Evolutionary conservation across 1,140 invertebrate genomes (phyloP), one percentile per base, ranked within the genome.

Genomic region (Temnothorax longispinosus): DNA sequence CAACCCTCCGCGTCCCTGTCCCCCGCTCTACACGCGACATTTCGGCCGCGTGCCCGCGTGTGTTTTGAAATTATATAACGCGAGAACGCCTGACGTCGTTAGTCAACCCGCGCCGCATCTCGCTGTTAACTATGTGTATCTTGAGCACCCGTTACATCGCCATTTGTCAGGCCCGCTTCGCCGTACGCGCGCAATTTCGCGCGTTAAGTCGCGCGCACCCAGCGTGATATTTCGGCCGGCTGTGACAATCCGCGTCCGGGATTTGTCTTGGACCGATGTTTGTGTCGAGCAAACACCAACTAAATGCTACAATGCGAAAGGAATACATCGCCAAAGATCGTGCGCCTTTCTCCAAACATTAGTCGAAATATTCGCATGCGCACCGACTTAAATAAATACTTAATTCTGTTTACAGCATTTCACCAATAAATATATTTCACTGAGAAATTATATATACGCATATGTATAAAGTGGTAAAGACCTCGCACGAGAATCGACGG

Each of bases 1-100:
- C 54, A 60, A 38, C 56, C 60, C 60, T 76, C 13, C 69, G 11
- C 27, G 27, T 11, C 21, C 27, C 71, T 47, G 2, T 5, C 6
- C 35, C 21, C 27, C 18, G 35, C 80, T 71, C 47, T 86, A 71
- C 69, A 75, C 78, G 41, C 52, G 64, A 52, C 76, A 76, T 65
- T 90, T 85, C 88, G 71, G 86, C 88, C 88, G 60, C 60, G 82
- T 60, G 81, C 86, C 84, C 78, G 87, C 72, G 91, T 87, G 77
- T 88, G 88, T 92, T 93, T 92, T 92, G 92, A 94, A 94, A 94
- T 94, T 93, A 94, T 94, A 93, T 90, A 90, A 89, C 90, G 88
- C 90, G 87, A 85, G 90, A 90, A 88, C 90, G 91, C 92, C 92
- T 90, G 86, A 84, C 90, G 87, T 86, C 89, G 88, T 90, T 93